Evolutionary conservation across 92 coral and sea anemone genomes (phyloP).

Genomic region (Epizoanthus scotinus): DNA sequence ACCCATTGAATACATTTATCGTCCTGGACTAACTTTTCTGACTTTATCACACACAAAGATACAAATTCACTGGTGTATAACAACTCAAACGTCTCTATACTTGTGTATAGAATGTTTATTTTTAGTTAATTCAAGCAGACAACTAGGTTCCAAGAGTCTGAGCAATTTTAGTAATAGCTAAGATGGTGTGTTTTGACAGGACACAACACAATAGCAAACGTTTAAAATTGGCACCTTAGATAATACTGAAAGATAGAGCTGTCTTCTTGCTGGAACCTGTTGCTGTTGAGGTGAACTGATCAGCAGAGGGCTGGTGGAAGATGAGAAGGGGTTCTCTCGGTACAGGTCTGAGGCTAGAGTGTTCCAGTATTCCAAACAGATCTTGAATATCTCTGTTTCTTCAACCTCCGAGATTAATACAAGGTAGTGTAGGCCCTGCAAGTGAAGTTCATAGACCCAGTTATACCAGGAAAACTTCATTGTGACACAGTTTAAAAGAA

Average conservation of each 20-base stretch:
- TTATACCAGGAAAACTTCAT: not conserved
- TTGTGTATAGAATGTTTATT: too few relatives aligned
- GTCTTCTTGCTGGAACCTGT: slow-evolving; percentile 92
- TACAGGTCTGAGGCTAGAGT: slow-evolving; percentile 90
- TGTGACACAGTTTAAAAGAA: too few relatives aligned
- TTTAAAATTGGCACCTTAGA: slow-evolving; percentile 70
- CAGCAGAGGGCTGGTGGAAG: slow-evolving; percentile 87
- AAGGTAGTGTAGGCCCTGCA: slow-evolving; percentile 94
- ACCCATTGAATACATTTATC: too few relatives aligned
- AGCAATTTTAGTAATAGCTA: too few relatives aligned
- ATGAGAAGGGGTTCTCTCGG: slow-evolving; percentile 96
- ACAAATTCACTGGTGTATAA: too few relatives aligned
- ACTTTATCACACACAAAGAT: too few relatives aligned
- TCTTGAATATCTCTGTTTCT: slow-evolving; percentile 98
- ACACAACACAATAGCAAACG: not conserved
- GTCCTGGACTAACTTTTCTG: not conserved
- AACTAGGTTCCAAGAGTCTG: too few relatives aligned
- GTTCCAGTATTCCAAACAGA: slow-evolving; percentile 98
- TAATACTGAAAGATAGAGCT: slow-evolving; percentile 85
- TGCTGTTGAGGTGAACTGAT: slow-evolving; percentile 89
- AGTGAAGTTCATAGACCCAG: not conserved
- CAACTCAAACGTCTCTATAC: too few relatives aligned
- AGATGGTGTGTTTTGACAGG: not conserved
- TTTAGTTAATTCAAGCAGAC: too few relatives aligned
- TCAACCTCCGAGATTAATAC: slow-evolving; percentile 98